phyloP scores from a whole-genome alignment of 2,888 invertebrate genomes.

The Sarcophaga carnaria region DNA sequence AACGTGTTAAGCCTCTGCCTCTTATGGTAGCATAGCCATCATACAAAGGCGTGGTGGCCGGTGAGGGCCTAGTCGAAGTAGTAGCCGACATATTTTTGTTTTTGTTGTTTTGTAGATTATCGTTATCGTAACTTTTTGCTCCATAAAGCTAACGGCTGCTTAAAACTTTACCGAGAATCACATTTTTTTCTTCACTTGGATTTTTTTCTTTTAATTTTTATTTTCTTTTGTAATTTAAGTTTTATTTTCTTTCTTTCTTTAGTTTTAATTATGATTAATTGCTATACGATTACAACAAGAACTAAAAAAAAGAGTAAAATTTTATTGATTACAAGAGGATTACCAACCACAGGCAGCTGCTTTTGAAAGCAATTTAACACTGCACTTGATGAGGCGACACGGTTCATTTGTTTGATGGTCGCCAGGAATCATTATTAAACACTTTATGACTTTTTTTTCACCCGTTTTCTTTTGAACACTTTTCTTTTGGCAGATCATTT shows the following conservation, averaged over 20 bases:
- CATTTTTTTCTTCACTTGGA: constrained; percentile 70
- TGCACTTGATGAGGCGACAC: constrained; percentile 43
- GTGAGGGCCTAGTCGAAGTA: constrained; percentile 73
- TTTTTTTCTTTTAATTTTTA: constrained; percentile 24
- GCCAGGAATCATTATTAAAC: constrained; percentile 63
- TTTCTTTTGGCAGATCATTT: constrained; percentile 29
- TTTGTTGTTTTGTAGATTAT: background rate
- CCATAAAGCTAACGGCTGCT: constrained; percentile 2
- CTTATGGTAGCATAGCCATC: constrained; percentile 95
- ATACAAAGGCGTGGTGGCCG: constrained; percentile 84
- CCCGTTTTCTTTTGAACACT: background rate
- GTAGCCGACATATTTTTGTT: constrained; percentile 66
- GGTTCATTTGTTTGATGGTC: background rate
- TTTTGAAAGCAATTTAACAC: constrained; percentile 62
- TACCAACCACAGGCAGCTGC: constrained; percentile 60
- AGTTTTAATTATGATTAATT: constrained; percentile 76
- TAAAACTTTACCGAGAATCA: constrained; percentile 58
- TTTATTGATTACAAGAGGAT: constrained; percentile 60
- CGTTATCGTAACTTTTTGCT: constrained; percentile 39
- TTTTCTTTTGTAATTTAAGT: constrained; percentile 70
- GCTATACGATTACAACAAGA: constrained; percentile 57
- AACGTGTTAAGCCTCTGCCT: constrained; percentile 83
- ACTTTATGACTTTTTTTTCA: constrained; percentile 24
- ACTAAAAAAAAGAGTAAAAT: constrained; percentile 33
- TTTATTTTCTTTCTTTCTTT: constrained; percentile 44